These are phyloP conservation scores for Platynereis dumerilii DNA, from an alignment of 2,888 invertebrate species.

Conservation along the genomic window DNA sequence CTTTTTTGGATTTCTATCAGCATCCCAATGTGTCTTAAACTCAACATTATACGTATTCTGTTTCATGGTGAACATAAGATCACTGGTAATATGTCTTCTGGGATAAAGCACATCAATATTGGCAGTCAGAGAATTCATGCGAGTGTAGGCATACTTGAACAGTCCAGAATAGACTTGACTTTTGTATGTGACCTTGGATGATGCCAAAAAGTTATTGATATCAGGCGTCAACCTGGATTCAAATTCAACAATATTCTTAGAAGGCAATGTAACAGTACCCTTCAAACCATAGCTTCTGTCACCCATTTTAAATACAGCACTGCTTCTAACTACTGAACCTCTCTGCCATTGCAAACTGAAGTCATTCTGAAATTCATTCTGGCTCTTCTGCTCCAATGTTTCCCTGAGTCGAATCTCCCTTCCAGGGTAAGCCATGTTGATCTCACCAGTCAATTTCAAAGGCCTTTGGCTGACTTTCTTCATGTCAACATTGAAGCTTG, in stretches of 20 bases:
- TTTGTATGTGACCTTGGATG: not conserved
- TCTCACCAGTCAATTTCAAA: conserved; percentile 12
- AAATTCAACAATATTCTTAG: not conserved
- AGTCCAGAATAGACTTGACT: not conserved
- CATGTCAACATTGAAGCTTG: conserved; percentile 24
- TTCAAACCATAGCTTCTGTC: not conserved
- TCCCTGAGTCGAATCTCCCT: conserved; percentile 21
- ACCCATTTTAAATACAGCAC: not conserved
- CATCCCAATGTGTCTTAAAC: not conserved
- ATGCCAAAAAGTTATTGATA: not conserved
- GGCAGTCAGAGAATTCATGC: not conserved
- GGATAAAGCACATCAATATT: not conserved
- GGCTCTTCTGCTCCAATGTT: not conserved
- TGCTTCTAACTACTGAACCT: not conserved
- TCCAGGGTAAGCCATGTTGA: conserved; percentile 27
- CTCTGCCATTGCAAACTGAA: not conserved
- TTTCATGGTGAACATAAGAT: not conserved
- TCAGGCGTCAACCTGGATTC: not conserved
- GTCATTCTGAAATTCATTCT: not conserved
- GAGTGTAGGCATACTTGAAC: conserved; percentile 1
- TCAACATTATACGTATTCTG: not conserved
- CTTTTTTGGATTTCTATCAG: not conserved
- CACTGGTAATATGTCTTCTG: not conserved
- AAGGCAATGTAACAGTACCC: not conserved
- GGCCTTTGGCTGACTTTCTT: conserved; percentile 24